phyloP scores from a whole-genome alignment of 2,113 vertebrate genomes.

The Telmatochromis brachygnathus region DNA sequence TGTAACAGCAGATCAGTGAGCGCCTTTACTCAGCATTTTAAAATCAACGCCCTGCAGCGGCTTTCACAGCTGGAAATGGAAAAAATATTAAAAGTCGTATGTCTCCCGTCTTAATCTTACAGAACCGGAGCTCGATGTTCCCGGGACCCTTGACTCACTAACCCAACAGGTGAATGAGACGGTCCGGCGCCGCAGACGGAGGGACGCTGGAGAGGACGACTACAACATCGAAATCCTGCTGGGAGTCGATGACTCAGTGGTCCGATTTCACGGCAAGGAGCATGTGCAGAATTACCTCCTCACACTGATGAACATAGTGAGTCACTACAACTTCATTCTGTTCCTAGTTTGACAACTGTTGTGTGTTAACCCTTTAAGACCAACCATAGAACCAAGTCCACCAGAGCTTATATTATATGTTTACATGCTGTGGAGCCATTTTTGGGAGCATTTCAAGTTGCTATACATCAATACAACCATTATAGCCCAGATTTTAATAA shows the following conservation, averaged over 20 bases:
- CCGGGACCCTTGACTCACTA: conserved; percentile 59
- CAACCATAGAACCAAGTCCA: too few relatives aligned
- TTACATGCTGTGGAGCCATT: too few relatives aligned
- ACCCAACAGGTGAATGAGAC: conserved; percentile 77
- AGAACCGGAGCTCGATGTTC: conserved; percentile 70
- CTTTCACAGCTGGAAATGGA: neutral
- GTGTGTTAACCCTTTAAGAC: neutral
- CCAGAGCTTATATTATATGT: too few relatives aligned
- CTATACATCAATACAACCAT: too few relatives aligned
- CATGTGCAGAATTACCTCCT: conserved; percentile 99
- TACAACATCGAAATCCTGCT: conserved; percentile 97
- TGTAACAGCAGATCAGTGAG: neutral
- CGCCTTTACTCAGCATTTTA: neutral
- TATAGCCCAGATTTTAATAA: too few relatives aligned
- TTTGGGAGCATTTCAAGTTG: too few relatives aligned
- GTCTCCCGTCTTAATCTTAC: neutral
- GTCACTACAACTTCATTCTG: conserved; percentile 5
- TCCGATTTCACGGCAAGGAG: conserved; percentile 96
- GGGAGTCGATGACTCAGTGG: conserved; percentile 94
- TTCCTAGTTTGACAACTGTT: too few relatives aligned
- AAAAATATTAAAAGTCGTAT: neutral
- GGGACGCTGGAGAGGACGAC: conserved; percentile 78
- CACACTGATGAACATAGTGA: conserved; percentile 98
- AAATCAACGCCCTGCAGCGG: rapidly evolving
- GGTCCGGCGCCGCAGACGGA: conserved; percentile 51